These are phyloP conservation scores for Julus scanicus DNA, from an alignment of 2,888 invertebrate genomes.

Conservation along the genomic window DNA sequence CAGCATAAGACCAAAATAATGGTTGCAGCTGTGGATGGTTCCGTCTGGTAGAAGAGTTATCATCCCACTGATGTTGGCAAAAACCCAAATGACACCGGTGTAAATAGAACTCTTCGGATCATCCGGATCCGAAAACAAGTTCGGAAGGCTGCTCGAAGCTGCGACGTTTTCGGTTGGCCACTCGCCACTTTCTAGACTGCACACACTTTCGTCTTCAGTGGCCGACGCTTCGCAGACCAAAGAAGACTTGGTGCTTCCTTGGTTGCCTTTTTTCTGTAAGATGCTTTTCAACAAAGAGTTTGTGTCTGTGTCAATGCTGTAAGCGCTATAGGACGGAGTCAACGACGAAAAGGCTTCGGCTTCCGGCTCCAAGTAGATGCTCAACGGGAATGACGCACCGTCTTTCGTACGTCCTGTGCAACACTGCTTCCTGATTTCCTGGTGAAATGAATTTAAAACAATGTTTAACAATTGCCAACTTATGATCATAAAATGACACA, in stretches of 20 bases:
- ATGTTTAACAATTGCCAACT: neutral
- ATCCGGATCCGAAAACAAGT: conserved; percentile 46
- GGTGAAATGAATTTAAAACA: neutral
- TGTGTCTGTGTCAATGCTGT: conserved; percentile 38
- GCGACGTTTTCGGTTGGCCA: conserved; percentile 28
- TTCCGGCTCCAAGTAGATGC: conserved; percentile 59
- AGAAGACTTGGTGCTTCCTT: conserved; percentile 20
- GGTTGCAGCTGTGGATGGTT: conserved; percentile 75
- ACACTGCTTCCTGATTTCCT: conserved; percentile 72
- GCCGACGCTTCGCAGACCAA: conserved; percentile 26
- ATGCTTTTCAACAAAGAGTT: conserved; percentile 46
- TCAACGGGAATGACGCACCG: conserved; percentile 73
- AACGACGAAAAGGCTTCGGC: neutral
- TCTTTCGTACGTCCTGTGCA: conserved; percentile 75
- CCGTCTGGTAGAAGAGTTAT: conserved; percentile 74
- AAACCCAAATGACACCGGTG: conserved; percentile 64
- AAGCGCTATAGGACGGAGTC: conserved; percentile 46
- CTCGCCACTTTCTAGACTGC: conserved; percentile 36
- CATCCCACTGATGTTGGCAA: conserved; percentile 74
- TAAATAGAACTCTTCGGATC: conserved; percentile 55
- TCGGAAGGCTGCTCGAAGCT: conserved; percentile 5
- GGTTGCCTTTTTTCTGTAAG: conserved; percentile 46
- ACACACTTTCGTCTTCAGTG: conserved; percentile 11
- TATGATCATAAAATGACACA: too few relatives aligned
- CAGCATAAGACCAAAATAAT: conserved; percentile 75